These are phyloP conservation scores for Fragum whitleyi DNA, from an alignment of 2,888 invertebrate species.

Conservation along the genomic window DNA sequence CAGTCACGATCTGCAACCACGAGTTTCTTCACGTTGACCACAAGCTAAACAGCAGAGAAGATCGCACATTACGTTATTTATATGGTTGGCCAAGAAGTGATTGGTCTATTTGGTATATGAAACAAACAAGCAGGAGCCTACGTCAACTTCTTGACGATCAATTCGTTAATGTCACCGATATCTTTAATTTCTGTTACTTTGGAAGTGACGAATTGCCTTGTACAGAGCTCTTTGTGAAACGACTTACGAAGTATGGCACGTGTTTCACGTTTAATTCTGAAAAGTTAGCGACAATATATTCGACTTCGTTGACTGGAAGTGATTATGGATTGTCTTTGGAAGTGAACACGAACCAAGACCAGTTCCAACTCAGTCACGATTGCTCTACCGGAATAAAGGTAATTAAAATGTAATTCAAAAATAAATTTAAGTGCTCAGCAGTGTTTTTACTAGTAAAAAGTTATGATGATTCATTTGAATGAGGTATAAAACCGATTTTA, in stretches of 20 bases:
- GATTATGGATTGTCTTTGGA: constrained; percentile 11
- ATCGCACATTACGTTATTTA: not conserved
- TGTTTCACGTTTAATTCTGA: constrained; percentile 28
- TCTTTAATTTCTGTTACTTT: constrained; percentile 1
- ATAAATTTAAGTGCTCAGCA: too few relatives aligned
- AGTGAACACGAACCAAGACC: constrained; percentile 7
- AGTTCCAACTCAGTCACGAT: constrained; percentile 1
- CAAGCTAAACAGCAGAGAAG: not conserved
- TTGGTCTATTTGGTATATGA: not conserved
- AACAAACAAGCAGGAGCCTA: not conserved
- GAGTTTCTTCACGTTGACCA: not conserved
- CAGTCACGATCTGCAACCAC: constrained; percentile 30
- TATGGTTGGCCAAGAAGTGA: constrained; percentile 8
- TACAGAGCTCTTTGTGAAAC: not conserved
- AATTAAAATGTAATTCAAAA: too few relatives aligned
- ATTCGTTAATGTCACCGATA: not conserved
- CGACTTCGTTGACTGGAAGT: constrained; percentile 11
- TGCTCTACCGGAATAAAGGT: constrained; percentile 21
- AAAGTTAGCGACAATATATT: not conserved
- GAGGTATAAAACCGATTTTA: too few relatives aligned
- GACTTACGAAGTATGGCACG: not conserved
- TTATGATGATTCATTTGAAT: too few relatives aligned
- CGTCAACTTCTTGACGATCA: not conserved
- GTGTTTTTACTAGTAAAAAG: too few relatives aligned
- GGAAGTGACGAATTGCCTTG: not conserved